phyloP scores from a whole-genome alignment of 1,140 invertebrate genomes.

The Lordiphosa stackelbergi region DNA sequence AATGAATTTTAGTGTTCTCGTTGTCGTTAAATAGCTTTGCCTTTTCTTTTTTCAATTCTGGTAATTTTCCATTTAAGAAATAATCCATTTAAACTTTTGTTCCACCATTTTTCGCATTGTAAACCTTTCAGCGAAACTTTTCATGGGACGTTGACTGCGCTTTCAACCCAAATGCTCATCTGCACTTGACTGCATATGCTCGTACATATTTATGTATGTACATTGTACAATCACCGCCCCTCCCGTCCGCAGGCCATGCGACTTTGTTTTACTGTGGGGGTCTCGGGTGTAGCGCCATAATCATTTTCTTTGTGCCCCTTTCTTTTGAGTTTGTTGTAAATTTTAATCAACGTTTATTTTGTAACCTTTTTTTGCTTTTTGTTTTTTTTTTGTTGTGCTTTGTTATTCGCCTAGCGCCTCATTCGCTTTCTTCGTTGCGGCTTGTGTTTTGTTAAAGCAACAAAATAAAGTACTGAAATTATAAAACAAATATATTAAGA shows the following conservation, averaged over 20 bases:
- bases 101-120: constrained; percentile 17
- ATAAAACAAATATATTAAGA: too few relatives aligned
- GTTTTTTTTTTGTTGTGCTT: constrained; percentile 25
- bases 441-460: too few relatives aligned
- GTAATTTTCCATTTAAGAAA: constrained; percentile 36
- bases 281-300: constrained; percentile 15
- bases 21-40: constrained; percentile 4
- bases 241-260: neutral
- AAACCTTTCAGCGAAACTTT: constrained; percentile 19
- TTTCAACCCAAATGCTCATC: constrained; percentile 66
- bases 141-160: constrained; percentile 23
- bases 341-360: constrained; percentile 62
- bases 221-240: too few relatives aligned
- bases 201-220: too few relatives aligned
- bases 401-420: constrained; percentile 38
- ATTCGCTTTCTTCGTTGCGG: constrained; percentile 45
- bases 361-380: constrained; percentile 41
- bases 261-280: constrained; percentile 24
- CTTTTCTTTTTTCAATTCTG: constrained; percentile 5
- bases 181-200: constrained; percentile 46
- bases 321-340: constrained; percentile 31
- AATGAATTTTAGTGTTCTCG: neutral
- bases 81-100: constrained; percentile 34
- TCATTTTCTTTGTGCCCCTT: constrained; percentile 40
- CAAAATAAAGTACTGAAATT: too few relatives aligned